phyloP scores from a whole-genome alignment of 2,113 vertebrate species.

The Sander vitreus region DNA sequence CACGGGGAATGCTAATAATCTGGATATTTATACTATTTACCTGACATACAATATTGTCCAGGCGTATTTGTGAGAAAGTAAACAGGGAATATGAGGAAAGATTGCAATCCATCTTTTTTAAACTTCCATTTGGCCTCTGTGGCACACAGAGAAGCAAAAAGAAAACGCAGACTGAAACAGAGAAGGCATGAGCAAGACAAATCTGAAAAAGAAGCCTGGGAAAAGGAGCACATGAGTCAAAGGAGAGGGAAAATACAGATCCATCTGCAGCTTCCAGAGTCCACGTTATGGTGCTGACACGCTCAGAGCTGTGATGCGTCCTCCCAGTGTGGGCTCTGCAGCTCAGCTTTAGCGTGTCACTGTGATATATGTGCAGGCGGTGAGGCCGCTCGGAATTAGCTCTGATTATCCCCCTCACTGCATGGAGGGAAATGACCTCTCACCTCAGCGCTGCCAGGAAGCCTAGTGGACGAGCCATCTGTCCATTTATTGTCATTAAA shows the following conservation, averaged over 20 bases:
- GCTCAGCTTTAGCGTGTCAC: slow-evolving; percentile 36
- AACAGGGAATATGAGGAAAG: slow-evolving; percentile 30
- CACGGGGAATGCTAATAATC: slow-evolving; percentile 41
- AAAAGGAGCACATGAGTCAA: not conserved
- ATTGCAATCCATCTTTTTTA: slow-evolving; percentile 30
- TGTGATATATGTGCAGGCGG: slow-evolving; percentile 52
- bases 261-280: slow-evolving; percentile 35
- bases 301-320: slow-evolving; percentile 44
- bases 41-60: slow-evolving; percentile 27
- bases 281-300: slow-evolving; percentile 47
- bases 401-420: slow-evolving; percentile 34
- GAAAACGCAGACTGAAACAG: not conserved
- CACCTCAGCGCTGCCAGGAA: slow-evolving; percentile 27
- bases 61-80: slow-evolving; percentile 38
- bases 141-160: not conserved
- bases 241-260: slow-evolving; percentile 16
- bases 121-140: not conserved
- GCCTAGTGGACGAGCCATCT: slow-evolving; percentile 35
- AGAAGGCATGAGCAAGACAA: slow-evolving; percentile 7
- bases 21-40: slow-evolving; percentile 42
- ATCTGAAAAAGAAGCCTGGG: not conserved
- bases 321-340: slow-evolving; percentile 35
- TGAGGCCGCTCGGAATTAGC: slow-evolving; percentile 26
- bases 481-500: slow-evolving; percentile 68
- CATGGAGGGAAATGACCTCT: slow-evolving; percentile 51